phyloP scores from a whole-genome alignment of 35 echinoderm and acorn worm genomes.

The Hemicentrotus pulcherrimus region DNA sequence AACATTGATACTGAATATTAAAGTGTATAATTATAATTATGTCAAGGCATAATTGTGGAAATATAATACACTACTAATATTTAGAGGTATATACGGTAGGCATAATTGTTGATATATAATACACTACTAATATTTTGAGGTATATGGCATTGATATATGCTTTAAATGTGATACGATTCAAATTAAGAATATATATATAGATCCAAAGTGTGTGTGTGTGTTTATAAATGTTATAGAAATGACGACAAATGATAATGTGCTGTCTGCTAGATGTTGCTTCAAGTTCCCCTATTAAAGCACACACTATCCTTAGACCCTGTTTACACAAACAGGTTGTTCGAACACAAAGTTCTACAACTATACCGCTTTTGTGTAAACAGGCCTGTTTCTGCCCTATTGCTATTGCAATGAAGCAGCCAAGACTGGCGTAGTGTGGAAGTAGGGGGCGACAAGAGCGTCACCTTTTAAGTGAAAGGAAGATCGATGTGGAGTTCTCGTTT shows the following conservation, averaged over 20 bases:
- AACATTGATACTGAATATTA: too few species aligned
- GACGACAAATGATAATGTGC: neutral
- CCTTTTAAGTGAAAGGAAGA: neutral
- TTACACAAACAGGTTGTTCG: neutral
- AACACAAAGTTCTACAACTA: neutral
- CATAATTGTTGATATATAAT: too few species aligned
- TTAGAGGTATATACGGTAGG: too few species aligned
- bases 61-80: too few species aligned
- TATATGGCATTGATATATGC: too few species aligned
- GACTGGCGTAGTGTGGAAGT: neutral
- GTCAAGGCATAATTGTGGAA: too few species aligned
- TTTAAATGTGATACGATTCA: neutral
- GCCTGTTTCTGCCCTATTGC: neutral
- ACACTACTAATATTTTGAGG: too few species aligned
- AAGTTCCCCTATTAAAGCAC: neutral
- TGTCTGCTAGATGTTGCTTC: too few species aligned
- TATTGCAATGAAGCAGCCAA: neutral
- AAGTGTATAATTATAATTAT: too few species aligned
- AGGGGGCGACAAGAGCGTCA: neutral
- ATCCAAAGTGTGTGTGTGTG: too few species aligned
- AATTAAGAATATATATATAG: neutral
- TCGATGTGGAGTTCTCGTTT: neutral
- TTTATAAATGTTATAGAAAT: neutral
- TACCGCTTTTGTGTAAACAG: neutral
- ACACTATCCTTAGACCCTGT: neutral